Evolutionary conservation across 2,797 vertebrate genomes (phyloP), one percentile per base, ranked within the genome.

Genomic region (Chromobotia macracanthus): DNA sequence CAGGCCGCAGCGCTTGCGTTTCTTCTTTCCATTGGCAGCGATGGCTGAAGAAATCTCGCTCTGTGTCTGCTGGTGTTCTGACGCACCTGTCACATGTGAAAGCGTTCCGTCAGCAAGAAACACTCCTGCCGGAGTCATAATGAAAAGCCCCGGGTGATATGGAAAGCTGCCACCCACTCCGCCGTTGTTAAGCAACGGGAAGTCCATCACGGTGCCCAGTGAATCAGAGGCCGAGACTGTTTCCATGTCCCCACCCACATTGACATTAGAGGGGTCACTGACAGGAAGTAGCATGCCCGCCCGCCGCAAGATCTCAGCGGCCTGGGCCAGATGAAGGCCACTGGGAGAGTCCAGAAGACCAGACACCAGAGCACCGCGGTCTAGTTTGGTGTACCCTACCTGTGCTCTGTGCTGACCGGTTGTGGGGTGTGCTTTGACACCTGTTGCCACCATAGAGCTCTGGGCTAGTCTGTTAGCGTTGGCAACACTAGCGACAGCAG

Each of bases 1-100:
- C 93, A 98, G 95, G 81, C 97, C 97, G n/a, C 97, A 98, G 88
- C 97, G 92, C 94, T 98, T 98, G 90, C 97, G 94, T 91, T 98
- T 98, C 94, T 98, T 96, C 89, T 97, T 94, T 84, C 91, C 91
- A 0, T 91, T 93, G 82, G 92, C 88, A 70, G 95, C 95, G 87
- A 96, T 93, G 75, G 96, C 95, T 28, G 96, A 97, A 86, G 96
- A 95, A 89, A 97, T 94, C 91, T 97, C 97, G 35, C 93, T 96
- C 93, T 96, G 96, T 89, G 95, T 89, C 79, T 91, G 92, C 82
- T 96, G 92, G 86, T 96, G 88, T 90, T 95, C 95, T 80, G 15
- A 88, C 48, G 88, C 94, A 92, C 89, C 96, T 89, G 91, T 94
- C 94, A 83, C 95, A 92, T 92, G 92, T 93, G 94, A 92, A 93